Conservation (phyloP, 2,113 vertebrate species). For the Monarcha castaneiventris region DNA sequence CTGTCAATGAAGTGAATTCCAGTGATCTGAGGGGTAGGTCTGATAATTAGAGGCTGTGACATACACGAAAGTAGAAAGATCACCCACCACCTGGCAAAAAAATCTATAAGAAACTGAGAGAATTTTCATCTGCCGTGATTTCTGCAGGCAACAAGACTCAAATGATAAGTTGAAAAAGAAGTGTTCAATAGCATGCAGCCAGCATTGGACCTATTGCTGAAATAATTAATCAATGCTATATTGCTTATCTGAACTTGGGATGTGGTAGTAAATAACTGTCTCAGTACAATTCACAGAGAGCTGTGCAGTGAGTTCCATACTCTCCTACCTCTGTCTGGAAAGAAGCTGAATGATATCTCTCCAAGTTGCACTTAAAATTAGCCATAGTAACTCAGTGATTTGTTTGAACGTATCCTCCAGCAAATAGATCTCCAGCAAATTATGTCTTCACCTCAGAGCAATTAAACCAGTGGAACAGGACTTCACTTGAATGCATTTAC, state of each 20-base stretch:
- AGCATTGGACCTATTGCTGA: neutral
- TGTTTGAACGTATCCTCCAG: neutral
- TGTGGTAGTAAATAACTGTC: neutral
- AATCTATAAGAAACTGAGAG: neutral
- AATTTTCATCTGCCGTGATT: neutral
- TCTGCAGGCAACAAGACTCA: neutral
- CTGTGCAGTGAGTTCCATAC: rapidly evolving
- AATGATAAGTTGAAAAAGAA: neutral
- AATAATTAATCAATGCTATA: neutral
- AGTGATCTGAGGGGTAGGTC: neutral
- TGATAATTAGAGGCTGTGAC: neutral
- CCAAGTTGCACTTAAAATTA: neutral
- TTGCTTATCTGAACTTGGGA: neutral
- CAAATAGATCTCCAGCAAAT: neutral
- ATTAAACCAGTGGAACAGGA: neutral
- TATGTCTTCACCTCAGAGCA: neutral
- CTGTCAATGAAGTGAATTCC: neutral
- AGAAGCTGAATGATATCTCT: neutral
- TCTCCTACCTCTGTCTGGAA: neutral
- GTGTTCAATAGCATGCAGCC: neutral
- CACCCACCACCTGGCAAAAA: neutral
- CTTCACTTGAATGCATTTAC: neutral
- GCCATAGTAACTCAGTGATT: neutral
- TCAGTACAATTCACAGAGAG: neutral
- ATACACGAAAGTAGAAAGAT: neutral